A percentile compares a stretch with the other conserved stretches of the same genome.
These are phyloP conservation scores for Apamea epomidion DNA, from an alignment of 2,888 invertebrate species.

Conservation along the genomic window DNA sequence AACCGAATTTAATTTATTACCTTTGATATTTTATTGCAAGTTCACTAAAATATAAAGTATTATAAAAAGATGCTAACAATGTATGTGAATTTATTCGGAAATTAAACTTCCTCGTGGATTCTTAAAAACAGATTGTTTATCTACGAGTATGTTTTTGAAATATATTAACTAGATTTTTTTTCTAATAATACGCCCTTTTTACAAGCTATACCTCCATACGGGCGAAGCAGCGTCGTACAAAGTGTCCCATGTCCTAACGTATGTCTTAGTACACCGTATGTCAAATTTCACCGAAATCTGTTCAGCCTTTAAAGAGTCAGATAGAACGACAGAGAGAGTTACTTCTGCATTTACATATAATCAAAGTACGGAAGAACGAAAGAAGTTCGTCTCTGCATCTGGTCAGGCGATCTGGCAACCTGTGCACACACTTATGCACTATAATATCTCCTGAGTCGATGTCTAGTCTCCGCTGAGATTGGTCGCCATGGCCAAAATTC, in stretches of 20 bases:
- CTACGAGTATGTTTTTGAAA: not conserved
- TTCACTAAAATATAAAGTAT: not conserved
- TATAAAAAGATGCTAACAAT: not conserved
- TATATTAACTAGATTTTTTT: not conserved
- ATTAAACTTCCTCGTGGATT: not conserved
- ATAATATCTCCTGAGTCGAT: not conserved
- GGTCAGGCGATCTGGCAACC: not conserved
- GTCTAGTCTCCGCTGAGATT: not conserved
- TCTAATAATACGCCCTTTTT: no score
- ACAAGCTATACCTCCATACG: no score
- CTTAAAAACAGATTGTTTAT: not conserved
- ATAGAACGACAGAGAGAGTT: not conserved
- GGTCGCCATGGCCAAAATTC: not conserved
- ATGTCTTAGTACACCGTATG: no score
- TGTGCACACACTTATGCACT: not conserved
- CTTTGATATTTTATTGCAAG: constrained; percentile 27
- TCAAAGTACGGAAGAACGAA: not conserved
- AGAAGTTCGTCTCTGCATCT: not conserved
- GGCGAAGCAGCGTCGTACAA: not conserved
- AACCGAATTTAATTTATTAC: constrained; percentile 35
- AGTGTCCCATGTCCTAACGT: not conserved
- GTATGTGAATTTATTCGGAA: not conserved
- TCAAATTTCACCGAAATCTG: not conserved
- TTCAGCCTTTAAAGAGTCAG: not conserved
- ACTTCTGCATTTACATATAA: not conserved